Base-by-base conservation (phyloP, 2,888 invertebrate genomes). In the Melolontha melolontha region DNA sequence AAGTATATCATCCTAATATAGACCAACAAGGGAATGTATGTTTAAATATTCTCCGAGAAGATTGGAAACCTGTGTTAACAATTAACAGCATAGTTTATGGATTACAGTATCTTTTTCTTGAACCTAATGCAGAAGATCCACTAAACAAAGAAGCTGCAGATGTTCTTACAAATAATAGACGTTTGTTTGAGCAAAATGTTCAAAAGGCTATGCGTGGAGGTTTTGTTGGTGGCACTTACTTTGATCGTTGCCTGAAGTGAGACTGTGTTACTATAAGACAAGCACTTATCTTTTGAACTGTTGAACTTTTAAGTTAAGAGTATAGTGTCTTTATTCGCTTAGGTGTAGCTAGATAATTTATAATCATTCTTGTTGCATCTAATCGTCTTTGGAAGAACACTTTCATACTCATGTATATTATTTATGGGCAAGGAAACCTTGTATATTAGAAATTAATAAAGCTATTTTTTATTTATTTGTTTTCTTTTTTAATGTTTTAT, bases 101-200 rank as follows among this genome's bases (percentile, higher is more conserved):
- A 74, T 88, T 98, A 79, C 97, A 97, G 84, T 98, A 97, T 88
- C 90, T 98, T 80, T 98, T 98, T 84, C 85, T 97, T 90, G 98
- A 98, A 86, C 98, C 98, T 54, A 98, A 98, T 85, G 97, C 98
- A 1, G 98, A 98, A 85, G 98, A 98, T 86, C 98, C 98, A 8
- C 84, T 98, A 75, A 98, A 98, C 84, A 98, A 98, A 85, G 98
- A 98, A 85, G 98, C 98, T 11, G 98, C 98, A 2, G 97, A 98
- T 83, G 96, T 98, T 69, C 88, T 98, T 73, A 96, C 97, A 81
- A 95, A 92, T 82, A 98, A 97, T 85, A 88, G 96, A 81, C 89
- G 96, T 78, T 86, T 95, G 72, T 98, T 98, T 83, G 98, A 98
- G 84, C 95, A 95, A 80, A 98, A 98, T 84, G 98, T 98, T 66